Evolutionary conservation across 2,113 vertebrate genomes (phyloP).

Genomic region (Brachyhypopomus gauderio): DNA sequence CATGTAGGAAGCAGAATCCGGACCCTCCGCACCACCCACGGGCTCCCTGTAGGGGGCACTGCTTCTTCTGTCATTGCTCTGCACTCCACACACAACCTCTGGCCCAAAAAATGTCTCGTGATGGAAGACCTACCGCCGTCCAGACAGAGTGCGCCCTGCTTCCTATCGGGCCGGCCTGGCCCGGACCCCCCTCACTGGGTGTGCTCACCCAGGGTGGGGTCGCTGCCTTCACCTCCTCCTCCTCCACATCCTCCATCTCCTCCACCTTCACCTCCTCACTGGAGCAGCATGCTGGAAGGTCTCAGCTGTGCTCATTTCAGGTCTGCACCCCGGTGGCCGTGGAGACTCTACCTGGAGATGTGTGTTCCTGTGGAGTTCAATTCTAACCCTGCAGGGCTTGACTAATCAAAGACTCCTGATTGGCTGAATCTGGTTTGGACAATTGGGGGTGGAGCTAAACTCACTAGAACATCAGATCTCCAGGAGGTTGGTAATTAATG

Average conservation of each 20-base stretch:
- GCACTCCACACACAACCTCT: slow-evolving; percentile 42
- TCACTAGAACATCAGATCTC: too few relatives aligned
- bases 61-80: slow-evolving; percentile 32
- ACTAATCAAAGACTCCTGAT: not conserved
- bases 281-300: not conserved
- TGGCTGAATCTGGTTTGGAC: not conserved
- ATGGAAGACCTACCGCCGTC: slow-evolving; percentile 45
- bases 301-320: not conserved
- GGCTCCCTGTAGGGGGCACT: slow-evolving; percentile 6
- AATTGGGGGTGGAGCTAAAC: not conserved
- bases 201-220: slow-evolving; percentile 67
- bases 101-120: slow-evolving; percentile 45
- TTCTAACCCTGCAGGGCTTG: not conserved
- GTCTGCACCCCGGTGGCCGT: not conserved
- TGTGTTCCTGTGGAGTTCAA: slow-evolving; percentile 6
- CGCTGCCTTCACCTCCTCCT: slow-evolving; percentile 41
- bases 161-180: slow-evolving; percentile 18
- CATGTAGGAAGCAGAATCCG: not conserved
- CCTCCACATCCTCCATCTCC: not conserved
- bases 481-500: too few relatives aligned
- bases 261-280: not conserved
- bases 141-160: slow-evolving; percentile 34
- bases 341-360: not conserved
- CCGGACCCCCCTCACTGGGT: slow-evolving; percentile 20
- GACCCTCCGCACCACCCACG: not conserved